Evolutionary conservation across 2,797 vertebrate genomes (phyloP), one percentile per base, ranked within the genome.

Genomic region (Peromyscus melanophrys): DNA sequence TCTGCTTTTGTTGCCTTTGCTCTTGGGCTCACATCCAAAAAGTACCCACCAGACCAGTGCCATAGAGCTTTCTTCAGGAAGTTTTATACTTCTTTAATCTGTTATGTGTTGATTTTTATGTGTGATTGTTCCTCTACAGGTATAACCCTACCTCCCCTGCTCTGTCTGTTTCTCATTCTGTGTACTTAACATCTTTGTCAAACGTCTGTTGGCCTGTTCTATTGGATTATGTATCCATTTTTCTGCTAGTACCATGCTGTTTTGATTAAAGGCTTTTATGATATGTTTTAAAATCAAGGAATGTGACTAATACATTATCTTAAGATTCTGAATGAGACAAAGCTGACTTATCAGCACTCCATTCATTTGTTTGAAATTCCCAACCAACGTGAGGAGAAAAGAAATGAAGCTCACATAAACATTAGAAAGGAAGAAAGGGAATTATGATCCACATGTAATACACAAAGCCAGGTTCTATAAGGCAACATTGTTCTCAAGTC

Each of bases 301-400:
- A 31, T 77, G 27, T 76, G 6, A 59, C 37, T 31, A 57, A 94
- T 80, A 43, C 37, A 77, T 59, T 90, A 12, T 85, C 57, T 88
- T 81, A 87, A 87, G 21, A 88, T 6, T 25, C 7, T 82, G 23
- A 96, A 55, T 4, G 78, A 90, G 57, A 75, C 11, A 87, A 75
- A 3, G 6, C 49, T 95, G 65, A 83, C n/a, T 76, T 92, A 40
- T 76, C 37, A 57, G 17, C 4, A 52, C 37, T 95, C 29, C n/a
- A 55, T 69, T 95, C 29, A 93, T 29, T 55, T 86, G 27, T 46
- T 77, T 89, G 69, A n/a, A 37, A 27, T 90, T 96, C 19, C 14
- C 31, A 96, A 63, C 23, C 49, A 93, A 89, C n/a, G 23, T 52
- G 89, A 96, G 52, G 49, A 21, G 76, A 67, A 80, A 59, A 93